A percentile compares a stretch with the other conserved stretches of the same genome.
Evolutionary conservation across 2,888 invertebrate species (phyloP).

Genomic region (Cerceris ruficornis): DNA sequence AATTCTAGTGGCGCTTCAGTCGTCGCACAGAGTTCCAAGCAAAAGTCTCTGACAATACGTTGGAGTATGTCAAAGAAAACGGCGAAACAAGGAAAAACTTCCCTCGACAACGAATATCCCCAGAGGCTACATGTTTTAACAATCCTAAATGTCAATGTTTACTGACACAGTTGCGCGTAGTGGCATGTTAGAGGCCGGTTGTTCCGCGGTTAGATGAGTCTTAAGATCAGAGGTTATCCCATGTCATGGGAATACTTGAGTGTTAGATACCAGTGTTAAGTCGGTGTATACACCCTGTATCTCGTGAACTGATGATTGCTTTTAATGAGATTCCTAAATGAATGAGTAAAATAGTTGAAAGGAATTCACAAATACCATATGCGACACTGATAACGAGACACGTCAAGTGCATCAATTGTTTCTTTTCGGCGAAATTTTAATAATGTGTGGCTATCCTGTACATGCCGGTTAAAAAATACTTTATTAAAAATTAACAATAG

Average conservation of each 20-base stretch:
- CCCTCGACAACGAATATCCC: neutral
- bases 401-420: too few species aligned
- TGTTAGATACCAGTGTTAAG: conserved; percentile 9
- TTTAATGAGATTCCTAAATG: too few species aligned
- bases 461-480: too few species aligned
- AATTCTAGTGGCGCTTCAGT: too few species aligned
- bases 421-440: too few species aligned
- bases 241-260: conserved; percentile 66
- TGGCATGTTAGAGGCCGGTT: conserved; percentile 28
- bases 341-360: too few species aligned
- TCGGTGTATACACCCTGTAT: neutral
- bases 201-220: conserved; percentile 43
- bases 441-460: too few species aligned
- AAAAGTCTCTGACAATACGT: too few species aligned
- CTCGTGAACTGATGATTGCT: neutral
- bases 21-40: too few species aligned
- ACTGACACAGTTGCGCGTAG: conserved; percentile 25
- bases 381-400: too few species aligned
- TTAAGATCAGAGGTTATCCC: conserved; percentile 65
- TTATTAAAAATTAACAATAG: too few species aligned
- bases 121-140: neutral
- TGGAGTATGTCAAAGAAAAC: neutral
- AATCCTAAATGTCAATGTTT: conserved; percentile 66
- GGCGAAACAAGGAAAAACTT: neutral
- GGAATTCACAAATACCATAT: too few species aligned